phyloP scores from a whole-genome alignment of 2,113 vertebrate species.

The Diadophis punctatus region DNA sequence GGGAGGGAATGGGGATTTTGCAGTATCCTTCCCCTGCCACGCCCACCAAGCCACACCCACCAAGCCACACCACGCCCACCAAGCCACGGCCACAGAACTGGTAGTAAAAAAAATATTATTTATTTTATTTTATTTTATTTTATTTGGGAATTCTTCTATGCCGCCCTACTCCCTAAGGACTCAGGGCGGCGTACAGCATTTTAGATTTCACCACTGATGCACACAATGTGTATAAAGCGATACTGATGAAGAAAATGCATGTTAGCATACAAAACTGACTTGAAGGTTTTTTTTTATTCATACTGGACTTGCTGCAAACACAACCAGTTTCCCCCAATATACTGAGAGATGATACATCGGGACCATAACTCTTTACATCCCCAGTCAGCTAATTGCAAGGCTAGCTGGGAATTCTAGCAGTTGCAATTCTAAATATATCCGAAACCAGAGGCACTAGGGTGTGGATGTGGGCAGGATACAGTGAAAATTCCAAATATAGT shows the following conservation, averaged over 20 bases:
- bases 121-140: too few species aligned
- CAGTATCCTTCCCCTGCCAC: too few species aligned
- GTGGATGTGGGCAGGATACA: background rate
- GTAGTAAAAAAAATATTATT: too few species aligned
- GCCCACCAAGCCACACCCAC: too few species aligned
- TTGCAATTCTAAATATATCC: background rate
- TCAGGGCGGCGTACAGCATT: too few species aligned
- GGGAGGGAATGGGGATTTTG: too few species aligned
- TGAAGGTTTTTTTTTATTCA: background rate
- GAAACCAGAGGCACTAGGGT: background rate
- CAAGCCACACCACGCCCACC: too few species aligned
- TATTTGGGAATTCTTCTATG: too few species aligned
- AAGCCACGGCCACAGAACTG: too few species aligned
- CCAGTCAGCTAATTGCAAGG: background rate
- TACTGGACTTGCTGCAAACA: background rate
- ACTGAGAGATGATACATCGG: background rate
- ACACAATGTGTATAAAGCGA: conserved; percentile 9
- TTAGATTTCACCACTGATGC: too few species aligned
- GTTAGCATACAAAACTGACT: background rate
- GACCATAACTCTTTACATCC: background rate
- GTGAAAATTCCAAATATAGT: background rate
- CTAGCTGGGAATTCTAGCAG: background rate
- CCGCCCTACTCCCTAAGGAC: too few species aligned
- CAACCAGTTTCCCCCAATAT: background rate
- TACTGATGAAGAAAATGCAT: conserved; percentile 31